A percentile compares a stretch with the other conserved stretches of the same genome.
Conservation (phyloP, 23 tunicate species). For the Ascidia mentula region DNA sequence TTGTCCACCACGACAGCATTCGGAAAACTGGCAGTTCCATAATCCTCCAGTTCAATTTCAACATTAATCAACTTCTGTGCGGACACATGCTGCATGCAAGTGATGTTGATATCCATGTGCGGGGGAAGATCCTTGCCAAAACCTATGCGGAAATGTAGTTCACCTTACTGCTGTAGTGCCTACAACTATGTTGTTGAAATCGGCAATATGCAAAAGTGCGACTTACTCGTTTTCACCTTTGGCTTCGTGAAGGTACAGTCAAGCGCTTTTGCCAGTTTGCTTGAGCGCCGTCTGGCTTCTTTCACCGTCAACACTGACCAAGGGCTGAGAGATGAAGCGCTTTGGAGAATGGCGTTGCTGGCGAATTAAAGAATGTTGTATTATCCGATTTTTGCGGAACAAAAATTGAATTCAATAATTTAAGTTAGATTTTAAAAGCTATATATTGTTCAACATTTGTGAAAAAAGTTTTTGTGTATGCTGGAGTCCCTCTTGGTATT, state of each 20-base stretch:
- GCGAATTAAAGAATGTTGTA: too few species aligned
- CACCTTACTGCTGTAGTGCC: too few species aligned
- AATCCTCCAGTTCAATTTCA: slow-evolving; percentile 47
- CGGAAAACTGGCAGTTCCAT: slow-evolving; percentile 67
- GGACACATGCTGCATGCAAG: neutral
- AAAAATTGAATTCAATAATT: too few species aligned
- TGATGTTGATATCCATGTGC: neutral
- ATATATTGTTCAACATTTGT: too few species aligned
- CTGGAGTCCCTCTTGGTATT: too few species aligned
- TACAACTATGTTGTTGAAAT: too few species aligned
- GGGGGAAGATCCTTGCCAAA: slow-evolving; percentile 3
- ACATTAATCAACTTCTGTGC: slow-evolving; percentile 40
- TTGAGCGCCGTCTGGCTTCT: slow-evolving; percentile 48
- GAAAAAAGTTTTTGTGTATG: too few species aligned
- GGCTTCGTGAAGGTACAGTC: slow-evolving; percentile 14
- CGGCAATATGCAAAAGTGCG: too few species aligned
- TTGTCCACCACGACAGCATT: slow-evolving; percentile 61
- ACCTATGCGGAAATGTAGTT: neutral
- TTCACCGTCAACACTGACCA: slow-evolving; percentile 57
- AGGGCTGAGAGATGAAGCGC: slow-evolving; percentile 78
- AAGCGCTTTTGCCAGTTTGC: slow-evolving; percentile 20
- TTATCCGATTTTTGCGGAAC: too few species aligned
- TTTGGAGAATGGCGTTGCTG: slow-evolving; percentile 72
- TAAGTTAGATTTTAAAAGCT: too few species aligned
- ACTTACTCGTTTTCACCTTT: neutral